phyloP scores from a whole-genome alignment of 64 coral and sea anemone species.

The Pocillopora damicornis region DNA sequence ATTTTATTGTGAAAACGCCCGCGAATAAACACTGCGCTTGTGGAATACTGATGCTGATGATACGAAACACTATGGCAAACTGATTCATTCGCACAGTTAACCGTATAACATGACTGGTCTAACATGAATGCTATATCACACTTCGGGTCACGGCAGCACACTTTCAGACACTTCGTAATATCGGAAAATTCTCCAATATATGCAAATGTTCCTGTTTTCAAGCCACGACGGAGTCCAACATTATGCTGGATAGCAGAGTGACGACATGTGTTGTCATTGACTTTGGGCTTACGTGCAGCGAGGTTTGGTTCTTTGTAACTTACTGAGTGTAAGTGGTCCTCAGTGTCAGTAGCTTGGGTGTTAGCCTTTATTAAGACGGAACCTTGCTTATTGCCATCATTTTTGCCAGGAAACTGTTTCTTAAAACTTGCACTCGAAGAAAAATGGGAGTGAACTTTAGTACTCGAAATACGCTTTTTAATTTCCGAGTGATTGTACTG shows the following conservation, averaged over 20 bases:
- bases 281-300: not conserved
- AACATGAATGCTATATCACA: constrained; percentile 74
- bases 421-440: not conserved
- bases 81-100: constrained; percentile 18
- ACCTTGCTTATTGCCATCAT: not conserved
- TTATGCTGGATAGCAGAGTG: constrained; percentile 12
- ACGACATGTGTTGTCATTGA: constrained; percentile 6
- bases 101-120: constrained; percentile 51
- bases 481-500: not conserved
- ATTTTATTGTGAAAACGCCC: constrained; percentile 38
- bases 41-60: constrained; percentile 30
- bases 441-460: not conserved
- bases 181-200: constrained; percentile 39
- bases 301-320: not conserved
- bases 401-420: not conserved
- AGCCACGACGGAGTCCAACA: constrained; percentile 19
- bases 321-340: not conserved
- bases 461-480: not conserved
- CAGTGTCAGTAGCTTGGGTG: not conserved
- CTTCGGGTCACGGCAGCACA: constrained; percentile 17
- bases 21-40: constrained; percentile 25
- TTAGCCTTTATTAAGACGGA: not conserved
- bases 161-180: constrained; percentile 30
- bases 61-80: constrained; percentile 22
- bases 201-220: constrained; percentile 40